phyloP scores from a whole-genome alignment of 2,113 vertebrate species.

The Pachyramphus minor region DNA sequence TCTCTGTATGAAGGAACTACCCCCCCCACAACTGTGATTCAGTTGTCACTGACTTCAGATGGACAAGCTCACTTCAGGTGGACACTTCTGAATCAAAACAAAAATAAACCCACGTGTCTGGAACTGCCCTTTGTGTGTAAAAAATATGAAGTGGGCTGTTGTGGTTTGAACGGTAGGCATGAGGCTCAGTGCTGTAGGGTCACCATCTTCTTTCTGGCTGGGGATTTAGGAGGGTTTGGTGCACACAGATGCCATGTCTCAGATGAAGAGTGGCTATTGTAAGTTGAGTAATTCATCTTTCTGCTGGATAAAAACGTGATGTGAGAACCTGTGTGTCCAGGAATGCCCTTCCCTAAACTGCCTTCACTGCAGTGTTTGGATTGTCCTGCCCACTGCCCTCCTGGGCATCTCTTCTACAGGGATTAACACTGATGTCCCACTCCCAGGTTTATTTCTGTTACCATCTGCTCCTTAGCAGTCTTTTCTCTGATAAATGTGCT shows the following conservation, averaged over 20 bases:
- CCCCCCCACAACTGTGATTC: neutral
- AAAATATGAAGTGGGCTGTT: neutral
- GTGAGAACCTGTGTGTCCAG: neutral
- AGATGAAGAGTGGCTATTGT: neutral
- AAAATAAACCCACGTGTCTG: neutral
- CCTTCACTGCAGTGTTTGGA: neutral
- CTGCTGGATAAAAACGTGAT: neutral
- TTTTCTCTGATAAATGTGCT: neutral
- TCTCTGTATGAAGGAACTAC: neutral
- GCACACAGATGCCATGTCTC: fast-evolving
- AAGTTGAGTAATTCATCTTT: neutral
- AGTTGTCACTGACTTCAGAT: neutral
- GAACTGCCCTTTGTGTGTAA: neutral
- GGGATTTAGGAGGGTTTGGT: neutral
- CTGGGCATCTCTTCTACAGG: neutral
- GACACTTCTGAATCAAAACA: neutral
- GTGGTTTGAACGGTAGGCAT: neutral
- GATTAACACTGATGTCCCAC: neutral
- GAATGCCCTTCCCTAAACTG: neutral
- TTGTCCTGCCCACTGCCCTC: neutral
- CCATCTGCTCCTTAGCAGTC: fast-evolving
- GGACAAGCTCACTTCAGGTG: neutral
- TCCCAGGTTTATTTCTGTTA: neutral
- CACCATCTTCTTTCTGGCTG: neutral
- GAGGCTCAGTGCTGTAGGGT: neutral